Base-by-base conservation (phyloP, 2,797 vertebrate species). In the Mus caroli region DNA sequence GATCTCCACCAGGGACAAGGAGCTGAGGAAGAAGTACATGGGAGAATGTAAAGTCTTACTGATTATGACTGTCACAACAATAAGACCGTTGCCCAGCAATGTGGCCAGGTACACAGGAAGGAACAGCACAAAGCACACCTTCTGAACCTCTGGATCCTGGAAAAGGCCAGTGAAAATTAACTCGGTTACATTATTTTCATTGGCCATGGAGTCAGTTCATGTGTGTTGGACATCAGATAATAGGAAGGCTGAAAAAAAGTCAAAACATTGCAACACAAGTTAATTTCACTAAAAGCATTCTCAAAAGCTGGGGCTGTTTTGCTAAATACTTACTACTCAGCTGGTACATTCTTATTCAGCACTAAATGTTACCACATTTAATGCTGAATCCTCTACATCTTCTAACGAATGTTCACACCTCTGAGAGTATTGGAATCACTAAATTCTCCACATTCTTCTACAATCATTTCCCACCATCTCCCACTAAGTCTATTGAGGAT, bases 1-100 rank as follows among this genome's bases (percentile, higher is more conserved):
- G 40, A 96, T 92, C 78, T 96, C 95, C n/a, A 97, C 87, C 56
- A 96, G 11, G 2, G 86, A 97, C 82, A 97, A 78, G 40, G 62
- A 75, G 28, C 90, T 78, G 1, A 97, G 92, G 77, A 97, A 97
- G 77, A 96, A 60, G 86, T 83, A 87, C 96, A 95, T 88, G 54
- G 96, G 95, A 17, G 97, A 96, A 3, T 9, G 28, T 52, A 93
- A 78, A 28, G 73, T 91, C 78, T 73, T 50, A 43, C 87, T 96
- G 64, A 88, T 6, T 0, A 34, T 46, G 9, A 93, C 78, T 0
- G 10, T 77, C 34, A 69, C 6, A 3, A 91, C 5, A 1, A 96
- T 95, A 54, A 97, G 82, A 12, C 90, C 28, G 0, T 90, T 95
- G 40, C 95, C 95, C 50, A 84, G 17, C 28, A 94, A 10, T 0